Base-by-base conservation (phyloP, 2,113 vertebrate genomes). In the Syngnathoides biaculeatus region DNA sequence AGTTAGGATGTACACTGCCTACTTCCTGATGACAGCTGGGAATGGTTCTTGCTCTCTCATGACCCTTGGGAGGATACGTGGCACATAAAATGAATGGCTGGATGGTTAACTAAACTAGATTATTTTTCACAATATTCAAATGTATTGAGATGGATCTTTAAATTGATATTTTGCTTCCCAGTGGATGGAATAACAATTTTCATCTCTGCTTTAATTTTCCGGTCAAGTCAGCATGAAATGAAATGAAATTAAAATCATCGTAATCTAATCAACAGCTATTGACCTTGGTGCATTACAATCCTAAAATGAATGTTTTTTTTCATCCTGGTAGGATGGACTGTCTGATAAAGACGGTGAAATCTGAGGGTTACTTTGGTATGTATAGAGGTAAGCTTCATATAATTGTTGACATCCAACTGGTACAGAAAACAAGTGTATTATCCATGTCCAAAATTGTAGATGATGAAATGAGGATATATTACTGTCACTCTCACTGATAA, bases 311-410 rank as follows among this genome's bases (percentile, higher is more conserved):
- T 47, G 26, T 0, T 45, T 5, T 77, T 6, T 40, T 17, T 52
- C 55, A 78, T 69, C 35, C 63, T 65, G 38, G 17, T 71, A 94
- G 93, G 90, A 88, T 94, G 86, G 93, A 94, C 79, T 94, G 94
- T 76, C 84, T 94, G 3, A 80, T 92, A 53, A 94, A 94, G 80
- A 94, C 93, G 0, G 86, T 94, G 55, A 90, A 80, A 71, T 92
- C 91, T 43, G 93, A 95, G 72, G 94, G 94, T 42, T 94, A 92
- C 86, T 93, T 94, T 77, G 93, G 93, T 75, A 95, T 94, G 91
- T 95, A 95, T 72, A 92, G 94, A 94, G 93, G 93, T 94, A 86
- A 87, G 88, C 69, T 48, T 62, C 20, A 62, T 62, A 8, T 40
- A 39, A n/a, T 40, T 61, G 10, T 61, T 61, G 3, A 38, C 5